A percentile compares a stretch with the other conserved stretches of the same genome.
Conservation (phyloP, 2,113 vertebrate species). For the Heliornis fulica region DNA sequence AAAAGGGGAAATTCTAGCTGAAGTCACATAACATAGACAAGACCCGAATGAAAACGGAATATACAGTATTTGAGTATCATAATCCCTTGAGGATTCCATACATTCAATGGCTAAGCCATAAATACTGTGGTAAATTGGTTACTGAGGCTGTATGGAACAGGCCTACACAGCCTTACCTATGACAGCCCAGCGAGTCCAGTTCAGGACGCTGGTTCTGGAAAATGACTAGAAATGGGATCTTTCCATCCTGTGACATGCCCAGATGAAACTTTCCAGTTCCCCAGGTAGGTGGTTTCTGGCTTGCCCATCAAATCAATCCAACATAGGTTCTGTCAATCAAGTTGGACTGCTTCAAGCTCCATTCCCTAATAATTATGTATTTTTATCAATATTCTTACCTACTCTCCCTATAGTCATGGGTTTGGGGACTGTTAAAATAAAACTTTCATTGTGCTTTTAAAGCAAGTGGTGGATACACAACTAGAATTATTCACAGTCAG, state of each 20-base stretch:
- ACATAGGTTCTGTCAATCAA: neutral
- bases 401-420: fast-evolving
- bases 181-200: neutral
- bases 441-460: neutral
- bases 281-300: neutral
- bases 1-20: neutral
- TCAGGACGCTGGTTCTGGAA: neutral
- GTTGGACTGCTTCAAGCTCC: neutral
- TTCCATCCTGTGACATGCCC: no score
- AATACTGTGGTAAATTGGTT: neutral
- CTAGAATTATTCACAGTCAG: neutral
- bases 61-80: neutral
- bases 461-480: neutral
- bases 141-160: neutral
- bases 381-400: neutral
- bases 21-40: neutral
- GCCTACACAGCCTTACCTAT: neutral
- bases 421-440: neutral
- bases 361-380: neutral
- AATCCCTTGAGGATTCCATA: neutral
- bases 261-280: neutral
- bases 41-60: neutral
- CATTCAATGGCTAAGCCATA: neutral
- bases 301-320: neutral
- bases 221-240: neutral